These are phyloP conservation scores for Graphium colonna DNA, from an alignment of 2,888 invertebrate species.

Conservation along the genomic window DNA sequence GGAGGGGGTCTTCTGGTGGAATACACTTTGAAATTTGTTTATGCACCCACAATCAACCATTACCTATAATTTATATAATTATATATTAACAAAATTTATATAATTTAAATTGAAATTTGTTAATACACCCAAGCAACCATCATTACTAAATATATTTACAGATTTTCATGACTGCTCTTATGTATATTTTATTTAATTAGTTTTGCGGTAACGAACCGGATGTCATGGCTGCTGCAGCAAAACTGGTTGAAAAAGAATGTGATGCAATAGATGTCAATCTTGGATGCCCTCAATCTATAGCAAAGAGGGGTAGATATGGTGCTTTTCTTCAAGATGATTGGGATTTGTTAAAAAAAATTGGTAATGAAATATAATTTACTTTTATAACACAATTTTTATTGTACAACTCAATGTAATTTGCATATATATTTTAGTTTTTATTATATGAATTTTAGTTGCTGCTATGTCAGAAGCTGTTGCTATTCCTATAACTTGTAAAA, in stretches of 20 bases:
- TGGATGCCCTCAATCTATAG: conserved; percentile 99
- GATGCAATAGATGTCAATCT: conserved; percentile 98
- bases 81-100: too few relatives aligned
- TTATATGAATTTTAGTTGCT: conserved; percentile 78
- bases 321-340: conserved; percentile 98
- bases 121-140: too few relatives aligned
- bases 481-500: conserved; percentile 98
- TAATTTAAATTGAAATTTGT: too few relatives aligned
- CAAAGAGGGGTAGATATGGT: conserved; percentile 97
- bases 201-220: conserved; percentile 98
- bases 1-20: too few relatives aligned
- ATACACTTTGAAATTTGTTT: too few relatives aligned
- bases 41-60: too few relatives aligned
- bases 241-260: conserved; percentile 91
- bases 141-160: too few relatives aligned
- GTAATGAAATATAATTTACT: too few relatives aligned
- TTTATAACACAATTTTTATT: too few relatives aligned
- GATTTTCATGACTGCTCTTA: background rate
- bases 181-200: conserved; percentile 65
- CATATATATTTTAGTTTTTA: background rate
- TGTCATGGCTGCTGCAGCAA: conserved; percentile 91
- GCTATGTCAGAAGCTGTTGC: conserved; percentile 84
- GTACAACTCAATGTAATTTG: too few relatives aligned
- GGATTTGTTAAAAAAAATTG: conserved; percentile 90
- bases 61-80: too few relatives aligned